Base-by-base conservation (phyloP, 2,888 invertebrate species). In the Pinctada fucata region DNA sequence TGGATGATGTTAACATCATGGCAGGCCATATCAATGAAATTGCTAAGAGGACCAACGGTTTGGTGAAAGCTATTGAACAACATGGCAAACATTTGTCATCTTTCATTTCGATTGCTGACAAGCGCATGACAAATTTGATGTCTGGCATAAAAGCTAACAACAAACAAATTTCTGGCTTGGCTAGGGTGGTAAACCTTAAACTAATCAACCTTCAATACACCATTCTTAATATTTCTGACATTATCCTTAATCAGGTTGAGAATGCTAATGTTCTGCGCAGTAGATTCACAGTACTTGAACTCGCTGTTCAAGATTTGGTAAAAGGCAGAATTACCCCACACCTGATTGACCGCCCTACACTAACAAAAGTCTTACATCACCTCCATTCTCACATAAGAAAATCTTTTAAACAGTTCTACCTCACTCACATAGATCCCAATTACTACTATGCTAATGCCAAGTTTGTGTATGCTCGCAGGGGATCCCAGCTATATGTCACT, bases 71-170 rank as follows among this genome's bases (percentile, higher is more conserved):
- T 13, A 10, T 82, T 2, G 5, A 8, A 2, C 79, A 79, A 63
- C 78, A 82, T 63, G 82, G 75, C 51, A 50, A 72, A 10, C 78
- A 82, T 52, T 13, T 82, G 8, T 65, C 72, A 8, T 80, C 80
- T 2, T 80, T 65, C 58, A 78, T n/a, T n/a, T n/a, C n/a, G n/a
- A n/a, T n/a, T n/a, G n/a, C n/a, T n/a, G n/a, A n/a, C n/a, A n/a
- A n/a, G n/a, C n/a, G n/a, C n/a, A n/a, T n/a, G n/a, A n/a, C n/a
- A n/a, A n/a, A n/a, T n/a, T n/a, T n/a, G n/a, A n/a, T n/a, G n/a
- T n/a, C n/a, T n/a, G n/a, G n/a, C n/a, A n/a, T n/a, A n/a, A n/a
- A n/a, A n/a, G n/a, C n/a, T n/a, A n/a, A n/a, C n/a, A n/a, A n/a
- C n/a, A n/a, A n/a, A n/a, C n/a, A n/a, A n/a, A n/a, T n/a, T n/a